Base-by-base conservation (phyloP, 2,888 invertebrate species). In the Papilio protenor region DNA sequence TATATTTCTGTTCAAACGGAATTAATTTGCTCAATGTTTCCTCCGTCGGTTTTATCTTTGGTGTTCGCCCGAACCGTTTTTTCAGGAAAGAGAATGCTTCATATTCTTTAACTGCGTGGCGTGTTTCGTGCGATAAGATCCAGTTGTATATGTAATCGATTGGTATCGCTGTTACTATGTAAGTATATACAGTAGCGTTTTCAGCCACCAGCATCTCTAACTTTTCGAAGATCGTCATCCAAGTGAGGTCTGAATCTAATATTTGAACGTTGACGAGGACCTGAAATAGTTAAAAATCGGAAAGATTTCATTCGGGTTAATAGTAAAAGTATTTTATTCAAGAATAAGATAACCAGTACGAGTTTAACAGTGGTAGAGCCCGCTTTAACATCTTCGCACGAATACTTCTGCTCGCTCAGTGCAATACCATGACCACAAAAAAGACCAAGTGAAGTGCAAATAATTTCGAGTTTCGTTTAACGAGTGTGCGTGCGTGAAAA, bases 261-360 rank as follows among this genome's bases (percentile, higher is more conserved):
- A 94, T 83, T 88, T 94, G 94, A 8, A 93, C 83, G 83, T 92
- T 94, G 6, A 88, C 90, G n/a, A 94, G 84, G 8, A 91, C 91
- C 94, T 94, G 86, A 10, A 71, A 81, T 27, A 40, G 12, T 61
- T 27, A 40, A 66, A 40, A 69, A 27, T n/a, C n/a, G n/a, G n/a
- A n/a, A n/a, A n/a, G n/a, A n/a, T n/a, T n/a, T n/a, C 21, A 57
- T 57, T 57, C 10, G 12, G 52, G 18, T n/a, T 21, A 10, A 21
- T 21, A 11, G 21, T 10, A 57, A 21, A 55, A n/a, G n/a, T n/a
- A 8, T n/a, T 57, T 57, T 21, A 6, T 21, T 2, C 57, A n/a
- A 57, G 21, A 10, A 57, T 21, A 10, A 57, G n/a, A n/a, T n/a
- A n/a, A n/a, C n/a, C n/a, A n/a, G n/a, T n/a, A n/a, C n/a, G n/a